Conservation (phyloP, 2,797 vertebrate species). For the Xiphophorus birchmanni region DNA sequence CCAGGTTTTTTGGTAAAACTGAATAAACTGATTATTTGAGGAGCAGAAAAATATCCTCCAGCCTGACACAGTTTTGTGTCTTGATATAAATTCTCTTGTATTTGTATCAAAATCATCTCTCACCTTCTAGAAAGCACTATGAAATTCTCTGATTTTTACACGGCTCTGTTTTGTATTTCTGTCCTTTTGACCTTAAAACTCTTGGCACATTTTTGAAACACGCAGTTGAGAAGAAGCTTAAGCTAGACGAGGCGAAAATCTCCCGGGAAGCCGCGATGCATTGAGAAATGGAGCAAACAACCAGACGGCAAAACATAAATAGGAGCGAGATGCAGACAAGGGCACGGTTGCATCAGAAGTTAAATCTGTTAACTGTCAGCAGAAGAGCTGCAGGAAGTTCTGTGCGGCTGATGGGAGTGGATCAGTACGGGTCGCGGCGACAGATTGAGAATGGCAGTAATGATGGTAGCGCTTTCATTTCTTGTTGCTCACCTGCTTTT, state of each 20-base stretch:
- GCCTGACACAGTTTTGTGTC: neutral
- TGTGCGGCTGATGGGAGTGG: constrained; percentile 23
- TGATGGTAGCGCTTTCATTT: constrained; percentile 21
- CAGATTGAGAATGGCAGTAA: constrained; percentile 18
- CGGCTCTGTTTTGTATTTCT: neutral
- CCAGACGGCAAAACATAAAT: constrained; percentile 56
- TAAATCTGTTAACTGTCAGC: constrained; percentile 38
- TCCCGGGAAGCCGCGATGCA: constrained; percentile 33
- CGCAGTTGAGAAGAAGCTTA: constrained; percentile 21
- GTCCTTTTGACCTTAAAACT: constrained; percentile 7
- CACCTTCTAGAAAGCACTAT: neutral
- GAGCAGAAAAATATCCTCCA: neutral
- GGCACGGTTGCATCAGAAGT: constrained; percentile 25
- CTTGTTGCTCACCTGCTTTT: constrained; percentile 22
- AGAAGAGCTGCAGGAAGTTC: constrained; percentile 18
- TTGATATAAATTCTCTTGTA: neutral
- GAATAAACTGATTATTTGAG: neutral
- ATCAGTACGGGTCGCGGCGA: constrained; percentile 14
- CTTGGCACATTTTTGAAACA: constrained; percentile 4
- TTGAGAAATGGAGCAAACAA: constrained; percentile 10
- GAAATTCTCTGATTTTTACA: neutral
- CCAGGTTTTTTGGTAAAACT: neutral
- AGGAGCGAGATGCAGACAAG: constrained; percentile 34
- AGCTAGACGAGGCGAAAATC: constrained; percentile 25
- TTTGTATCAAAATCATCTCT: neutral